Evolutionary conservation across 1,140 invertebrate species (phyloP).

Genomic region (Gonatopus flavifemur): DNA sequence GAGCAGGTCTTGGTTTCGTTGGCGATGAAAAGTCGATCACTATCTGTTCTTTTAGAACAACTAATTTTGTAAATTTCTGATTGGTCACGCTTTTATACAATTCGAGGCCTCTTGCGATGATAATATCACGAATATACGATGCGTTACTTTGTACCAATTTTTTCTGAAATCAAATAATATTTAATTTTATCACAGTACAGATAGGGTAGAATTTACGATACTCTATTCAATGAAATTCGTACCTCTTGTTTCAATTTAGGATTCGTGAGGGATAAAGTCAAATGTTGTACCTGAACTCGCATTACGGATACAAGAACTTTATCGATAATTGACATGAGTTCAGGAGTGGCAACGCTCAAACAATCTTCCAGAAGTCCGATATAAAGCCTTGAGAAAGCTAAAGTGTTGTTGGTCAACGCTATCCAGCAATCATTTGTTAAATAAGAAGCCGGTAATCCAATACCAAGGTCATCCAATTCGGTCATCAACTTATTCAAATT

Average conservation of each 20-base stretch:
- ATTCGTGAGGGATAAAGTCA: conserved; percentile 63
- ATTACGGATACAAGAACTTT: conserved; percentile 67
- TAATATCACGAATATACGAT: conserved; percentile 42
- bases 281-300: conserved; percentile 66
- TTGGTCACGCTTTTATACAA: conserved; percentile 49
- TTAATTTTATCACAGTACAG: background rate
- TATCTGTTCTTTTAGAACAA: conserved; percentile 44
- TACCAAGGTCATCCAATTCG: conserved; percentile 56
- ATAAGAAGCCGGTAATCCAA: conserved; percentile 41
- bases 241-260: conserved; percentile 64
- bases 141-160: conserved; percentile 49
- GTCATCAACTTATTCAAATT: conserved; percentile 55
- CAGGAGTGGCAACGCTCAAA: conserved; percentile 66
- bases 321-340: conserved; percentile 67
- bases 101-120: conserved; percentile 46
- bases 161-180: conserved; percentile 35
- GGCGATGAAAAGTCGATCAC: conserved; percentile 31
- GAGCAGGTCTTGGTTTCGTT: conserved; percentile 39
- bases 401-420: conserved; percentile 70
- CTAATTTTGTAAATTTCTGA: conserved; percentile 43
- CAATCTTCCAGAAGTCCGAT: conserved; percentile 70
- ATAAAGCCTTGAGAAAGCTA: conserved; percentile 71
- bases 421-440: conserved; percentile 67
- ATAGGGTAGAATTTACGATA: background rate
- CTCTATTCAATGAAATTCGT: conserved; percentile 20